Base-by-base conservation (phyloP, 2,888 invertebrate species). In the Biston stratarius region DNA sequence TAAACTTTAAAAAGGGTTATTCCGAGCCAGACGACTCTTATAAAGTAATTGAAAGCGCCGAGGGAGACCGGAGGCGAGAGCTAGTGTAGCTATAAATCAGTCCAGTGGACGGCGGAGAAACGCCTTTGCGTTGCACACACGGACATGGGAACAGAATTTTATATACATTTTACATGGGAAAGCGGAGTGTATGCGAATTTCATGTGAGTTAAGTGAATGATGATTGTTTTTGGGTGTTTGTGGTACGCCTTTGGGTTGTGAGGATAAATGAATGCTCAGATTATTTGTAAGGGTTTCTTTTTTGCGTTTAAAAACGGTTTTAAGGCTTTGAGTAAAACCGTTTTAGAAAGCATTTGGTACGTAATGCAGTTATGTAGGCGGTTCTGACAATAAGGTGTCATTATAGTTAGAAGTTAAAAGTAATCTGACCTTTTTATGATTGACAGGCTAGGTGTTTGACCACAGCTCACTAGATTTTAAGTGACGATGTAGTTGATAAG, bases 31-130 rank as follows among this genome's bases (percentile, higher is more conserved):
- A 56, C 67, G 61, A 68, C 68, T 66, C 52, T 61, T 69, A 69
- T 81, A 79, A 79, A 77, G 79, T 79, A 81, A 81, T 81, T 81
- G 80, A 79, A 79, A 77, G 77, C 74, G 71, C 76, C 76, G 77
- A 75, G 75, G 74, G 78, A 80, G 74, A 75, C 76, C 75, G 77
- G 67, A 70, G 74, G 76, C 73, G 67, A 71, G 66, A 71, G 74
- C 79, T 77, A 78, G 82, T 64, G 59, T 24, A 10, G 63, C 68
- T 58, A 83, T 83, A 82, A 82, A 83, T 83, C 80, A 80, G 77
- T 61, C 63, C 59, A 55, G 61, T 69, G 72, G 69, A 61, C 63
- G 67, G 67, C 38, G 7, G 57, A 64, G 70, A 51, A 74, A 72
- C 74, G 77, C 75, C 77, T 77, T 74, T 77, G 75, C 79, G 72